These are phyloP conservation scores for Gallinago paraguaiae DNA, from an alignment of 2,113 vertebrate genomes.

Conservation along the genomic window DNA sequence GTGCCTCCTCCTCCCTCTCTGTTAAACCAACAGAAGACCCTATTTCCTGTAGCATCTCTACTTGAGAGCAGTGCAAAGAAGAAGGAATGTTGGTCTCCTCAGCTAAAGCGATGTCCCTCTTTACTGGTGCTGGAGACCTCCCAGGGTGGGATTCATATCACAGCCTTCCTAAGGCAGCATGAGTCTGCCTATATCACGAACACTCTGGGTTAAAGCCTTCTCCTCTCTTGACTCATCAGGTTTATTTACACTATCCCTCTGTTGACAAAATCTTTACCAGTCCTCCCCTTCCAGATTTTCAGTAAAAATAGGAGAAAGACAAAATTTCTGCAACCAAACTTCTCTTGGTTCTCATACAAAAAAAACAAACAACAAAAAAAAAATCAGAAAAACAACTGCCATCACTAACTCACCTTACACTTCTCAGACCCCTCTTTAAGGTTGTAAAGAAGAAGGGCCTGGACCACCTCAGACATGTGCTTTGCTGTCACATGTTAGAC, in stretches of 20 bases:
- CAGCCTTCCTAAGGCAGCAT: background rate
- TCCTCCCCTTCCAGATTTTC: background rate
- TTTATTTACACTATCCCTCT: background rate
- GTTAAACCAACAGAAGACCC: background rate
- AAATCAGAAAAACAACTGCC: background rate
- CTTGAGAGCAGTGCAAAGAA: background rate
- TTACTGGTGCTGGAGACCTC: background rate
- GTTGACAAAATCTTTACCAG: background rate
- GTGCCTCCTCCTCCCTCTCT: fast-evolving
- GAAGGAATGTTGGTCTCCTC: background rate
- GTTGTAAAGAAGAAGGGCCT: background rate
- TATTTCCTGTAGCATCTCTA: background rate
- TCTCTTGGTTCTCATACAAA: background rate
- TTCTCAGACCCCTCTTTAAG: background rate
- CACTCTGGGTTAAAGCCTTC: background rate
- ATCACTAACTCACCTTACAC: background rate
- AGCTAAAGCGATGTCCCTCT: background rate
- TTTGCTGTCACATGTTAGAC: background rate
- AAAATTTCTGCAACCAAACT: background rate
- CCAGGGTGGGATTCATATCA: background rate
- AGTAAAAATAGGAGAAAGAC: background rate
- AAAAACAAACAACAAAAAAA: too few relatives aligned
- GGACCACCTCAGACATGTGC: background rate
- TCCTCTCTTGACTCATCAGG: background rate
- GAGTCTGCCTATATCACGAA: background rate